phyloP scores from a whole-genome alignment of 2,888 invertebrate species.

The Drosophila kambysellisi region DNA sequence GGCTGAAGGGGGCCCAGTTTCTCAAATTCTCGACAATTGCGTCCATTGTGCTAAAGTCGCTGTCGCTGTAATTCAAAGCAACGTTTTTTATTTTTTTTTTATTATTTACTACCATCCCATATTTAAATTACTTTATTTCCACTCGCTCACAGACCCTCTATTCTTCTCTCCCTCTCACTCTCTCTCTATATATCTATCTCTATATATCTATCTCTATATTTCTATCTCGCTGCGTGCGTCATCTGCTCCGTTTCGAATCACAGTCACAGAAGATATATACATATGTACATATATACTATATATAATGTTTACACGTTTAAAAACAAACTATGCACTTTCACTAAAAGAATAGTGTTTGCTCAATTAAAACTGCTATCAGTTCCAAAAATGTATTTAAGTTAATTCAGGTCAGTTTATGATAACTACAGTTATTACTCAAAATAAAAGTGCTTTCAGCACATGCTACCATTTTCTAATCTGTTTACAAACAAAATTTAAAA shows the following conservation, averaged over 20 bases:
- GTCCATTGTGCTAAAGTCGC: slow-evolving; percentile 64
- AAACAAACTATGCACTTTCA: background rate
- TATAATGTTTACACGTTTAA: background rate
- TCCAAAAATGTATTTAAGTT: background rate
- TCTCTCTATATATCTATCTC: background rate
- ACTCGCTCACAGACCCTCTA: slow-evolving; percentile 45
- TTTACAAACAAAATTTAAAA: background rate
- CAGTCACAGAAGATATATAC: slow-evolving; percentile 53
- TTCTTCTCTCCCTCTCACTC: no score
- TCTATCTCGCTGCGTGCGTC: slow-evolving; percentile 42
- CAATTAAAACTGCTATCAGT: background rate
- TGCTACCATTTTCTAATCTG: background rate
- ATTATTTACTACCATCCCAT: slow-evolving; percentile 54
- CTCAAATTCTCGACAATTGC: slow-evolving; percentile 61
- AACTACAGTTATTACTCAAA: background rate
- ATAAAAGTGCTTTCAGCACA: background rate
- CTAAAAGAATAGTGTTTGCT: no score
- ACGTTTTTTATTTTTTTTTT: background rate
- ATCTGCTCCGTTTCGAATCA: slow-evolving; percentile 38
- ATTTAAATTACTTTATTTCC: slow-evolving; percentile 79
- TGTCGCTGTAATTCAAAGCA: slow-evolving; percentile 61
- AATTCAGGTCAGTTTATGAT: background rate
- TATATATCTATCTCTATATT: background rate
- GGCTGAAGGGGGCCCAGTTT: slow-evolving; percentile 16
- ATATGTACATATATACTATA: background rate